Percentiles rank a stretch among this genome's conserved stretches.
Evolutionary conservation across 1,140 invertebrate genomes (phyloP).

Genomic region (Leucophenga varia): DNA sequence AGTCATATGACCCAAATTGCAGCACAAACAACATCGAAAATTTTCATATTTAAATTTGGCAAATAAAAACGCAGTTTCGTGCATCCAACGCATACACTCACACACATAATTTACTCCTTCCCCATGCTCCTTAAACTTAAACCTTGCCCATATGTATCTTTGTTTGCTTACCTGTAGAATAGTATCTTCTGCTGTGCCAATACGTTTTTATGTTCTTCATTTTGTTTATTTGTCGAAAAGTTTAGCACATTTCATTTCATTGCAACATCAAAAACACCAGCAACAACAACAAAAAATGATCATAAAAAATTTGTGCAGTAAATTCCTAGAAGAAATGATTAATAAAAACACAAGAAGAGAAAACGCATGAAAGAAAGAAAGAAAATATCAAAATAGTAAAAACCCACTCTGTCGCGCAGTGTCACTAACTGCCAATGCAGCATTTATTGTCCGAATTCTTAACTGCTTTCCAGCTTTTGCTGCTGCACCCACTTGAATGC

Average conservation of each 20-base stretch:
- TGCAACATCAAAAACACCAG: too few relatives aligned
- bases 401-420: too few relatives aligned
- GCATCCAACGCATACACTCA: not conserved
- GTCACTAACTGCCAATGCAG: too few relatives aligned
- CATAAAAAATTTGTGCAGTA: constrained; percentile 34
- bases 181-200: too few relatives aligned
- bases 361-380: constrained; percentile 5
- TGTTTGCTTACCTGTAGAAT: too few relatives aligned
- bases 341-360: too few relatives aligned
- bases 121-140: not conserved
- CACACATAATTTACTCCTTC: too few relatives aligned
- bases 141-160: constrained; percentile 22
- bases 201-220: too few relatives aligned
- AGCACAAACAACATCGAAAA: constrained; percentile 31
- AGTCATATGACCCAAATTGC: constrained; percentile 50
- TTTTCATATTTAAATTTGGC: constrained; percentile 44
- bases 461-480: too few relatives aligned
- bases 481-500: constrained; percentile 49
- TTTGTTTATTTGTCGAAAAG: constrained; percentile 47
- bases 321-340: constrained; percentile 53
- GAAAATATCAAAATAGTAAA: not conserved
- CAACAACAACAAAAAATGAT: not conserved
- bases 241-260: constrained; percentile 34
- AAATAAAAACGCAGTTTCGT: constrained; percentile 40
- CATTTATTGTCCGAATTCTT: too few relatives aligned